Percentiles rank a stretch among this genome's conserved stretches.
Conservation (phyloP, 2,888 invertebrate species). For the Epirrhoe alternata region DNA sequence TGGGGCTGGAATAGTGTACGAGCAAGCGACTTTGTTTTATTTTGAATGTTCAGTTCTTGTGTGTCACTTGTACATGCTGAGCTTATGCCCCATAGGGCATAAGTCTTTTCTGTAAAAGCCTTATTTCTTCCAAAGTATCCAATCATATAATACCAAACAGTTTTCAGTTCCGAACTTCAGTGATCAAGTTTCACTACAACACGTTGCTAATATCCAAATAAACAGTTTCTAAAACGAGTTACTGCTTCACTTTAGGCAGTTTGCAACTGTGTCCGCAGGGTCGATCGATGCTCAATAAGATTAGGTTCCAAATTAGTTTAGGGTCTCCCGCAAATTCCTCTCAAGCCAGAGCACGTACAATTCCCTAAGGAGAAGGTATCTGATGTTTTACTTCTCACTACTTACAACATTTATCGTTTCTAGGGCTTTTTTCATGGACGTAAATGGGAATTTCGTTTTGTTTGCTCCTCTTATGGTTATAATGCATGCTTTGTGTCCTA, state of each 20-base stretch:
- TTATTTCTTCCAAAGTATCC: no score
- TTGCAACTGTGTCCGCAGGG: conserved; percentile 40
- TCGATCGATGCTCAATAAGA: conserved; percentile 50
- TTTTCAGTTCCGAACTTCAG: neutral
- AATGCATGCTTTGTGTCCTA: no score
- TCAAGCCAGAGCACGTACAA: conserved; percentile 52
- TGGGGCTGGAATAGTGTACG: conserved; percentile 11
- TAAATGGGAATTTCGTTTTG: neutral
- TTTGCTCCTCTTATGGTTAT: neutral
- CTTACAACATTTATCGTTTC: conserved; percentile 19
- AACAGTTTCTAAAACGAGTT: conserved; percentile 34
- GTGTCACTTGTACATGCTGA: no score
- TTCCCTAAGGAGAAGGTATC: conserved; percentile 44
- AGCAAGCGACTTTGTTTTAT: conserved; percentile 5
- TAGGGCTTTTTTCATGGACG: conserved; percentile 1
- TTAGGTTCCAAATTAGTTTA: conserved; percentile 57
- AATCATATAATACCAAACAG: neutral
- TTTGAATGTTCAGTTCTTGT: conserved; percentile 1
- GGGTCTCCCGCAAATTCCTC: conserved; percentile 42
- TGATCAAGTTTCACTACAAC: conserved; percentile 10
- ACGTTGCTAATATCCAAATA: conserved; percentile 30
- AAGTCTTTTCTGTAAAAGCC: no score
- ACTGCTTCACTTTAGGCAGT: conserved; percentile 38
- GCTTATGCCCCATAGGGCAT: no score
- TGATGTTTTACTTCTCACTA: conserved; percentile 31